phyloP scores from a whole-genome alignment of 2,113 vertebrate genomes.

The Syngnathus typhle region DNA sequence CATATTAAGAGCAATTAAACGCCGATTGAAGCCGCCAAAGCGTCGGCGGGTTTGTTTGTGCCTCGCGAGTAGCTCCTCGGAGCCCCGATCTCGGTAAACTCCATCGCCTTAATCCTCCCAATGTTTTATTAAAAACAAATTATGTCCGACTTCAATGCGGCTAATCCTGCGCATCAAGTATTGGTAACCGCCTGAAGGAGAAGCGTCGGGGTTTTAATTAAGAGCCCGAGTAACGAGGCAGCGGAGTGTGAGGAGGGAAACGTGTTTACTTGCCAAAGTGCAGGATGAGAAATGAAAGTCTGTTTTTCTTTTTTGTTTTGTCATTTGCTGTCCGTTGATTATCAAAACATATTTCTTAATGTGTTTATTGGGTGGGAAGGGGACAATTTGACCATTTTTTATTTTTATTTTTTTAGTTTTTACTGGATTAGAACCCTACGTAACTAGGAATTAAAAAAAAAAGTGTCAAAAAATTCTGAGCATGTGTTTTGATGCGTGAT shows the following conservation, averaged over 20 bases:
- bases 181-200: constrained; percentile 71
- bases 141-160: constrained; percentile 62
- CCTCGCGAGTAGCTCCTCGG: constrained; percentile 50
- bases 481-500: not conserved
- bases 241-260: constrained; percentile 70
- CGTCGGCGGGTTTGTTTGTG: constrained; percentile 67
- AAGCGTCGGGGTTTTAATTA: constrained; percentile 74
- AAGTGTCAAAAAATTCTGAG: not conserved
- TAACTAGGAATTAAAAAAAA: not conserved
- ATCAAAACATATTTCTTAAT: not conserved
- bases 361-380: too few species aligned
- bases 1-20: constrained; percentile 70
- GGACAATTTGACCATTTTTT: too few species aligned
- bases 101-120: constrained; percentile 65
- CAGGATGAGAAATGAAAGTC: constrained; percentile 26
- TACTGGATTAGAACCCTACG: not conserved
- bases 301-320: constrained; percentile 62
- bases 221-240: constrained; percentile 68
- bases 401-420: too few species aligned
- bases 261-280: constrained; percentile 65
- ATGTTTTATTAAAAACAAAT: constrained; percentile 78
- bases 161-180: constrained; percentile 73
- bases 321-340: not conserved
- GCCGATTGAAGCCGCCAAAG: constrained; percentile 63
- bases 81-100: constrained; percentile 69